phyloP scores from a whole-genome alignment of 2,797 vertebrate species.

The Rhinatrema bivittatum region DNA sequence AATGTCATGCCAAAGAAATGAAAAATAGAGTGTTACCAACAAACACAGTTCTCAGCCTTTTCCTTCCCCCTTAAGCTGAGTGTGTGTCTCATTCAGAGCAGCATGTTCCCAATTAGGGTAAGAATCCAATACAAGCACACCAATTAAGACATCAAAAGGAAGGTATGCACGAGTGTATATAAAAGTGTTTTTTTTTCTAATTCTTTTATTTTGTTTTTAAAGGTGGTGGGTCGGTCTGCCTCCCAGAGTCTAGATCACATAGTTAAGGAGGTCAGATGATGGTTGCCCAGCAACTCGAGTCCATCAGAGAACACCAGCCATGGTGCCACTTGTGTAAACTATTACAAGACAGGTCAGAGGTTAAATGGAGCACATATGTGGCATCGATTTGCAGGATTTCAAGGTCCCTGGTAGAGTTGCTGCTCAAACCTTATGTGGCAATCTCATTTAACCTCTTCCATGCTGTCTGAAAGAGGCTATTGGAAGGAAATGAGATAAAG shows the following conservation, averaged over 20 bases:
- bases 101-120: neutral
- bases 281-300: neutral
- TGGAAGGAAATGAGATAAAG: too few species aligned
- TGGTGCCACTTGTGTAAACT: conserved; percentile 40
- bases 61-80: too few species aligned
- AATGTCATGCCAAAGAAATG: too few species aligned
- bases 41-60: too few species aligned
- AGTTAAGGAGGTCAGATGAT: neutral
- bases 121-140: accelerated
- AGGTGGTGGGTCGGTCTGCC: neutral
- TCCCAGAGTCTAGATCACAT: neutral
- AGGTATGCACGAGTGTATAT: neutral
- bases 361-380: conserved; percentile 50
- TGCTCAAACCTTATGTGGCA: conserved; percentile 28
- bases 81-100: neutral
- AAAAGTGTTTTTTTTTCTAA: too few species aligned
- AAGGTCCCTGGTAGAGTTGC: conserved; percentile 35
- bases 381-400: conserved; percentile 48
- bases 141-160: accelerated
- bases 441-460: conserved; percentile 36
- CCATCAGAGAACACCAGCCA: conserved; percentile 9
- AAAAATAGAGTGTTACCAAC: too few species aligned
- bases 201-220: too few species aligned
- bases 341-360: conserved; percentile 42
- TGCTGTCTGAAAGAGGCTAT: too few species aligned